Evolutionary conservation across 2,888 invertebrate species (phyloP).

Genomic region (Notocelia uddmanniana): DNA sequence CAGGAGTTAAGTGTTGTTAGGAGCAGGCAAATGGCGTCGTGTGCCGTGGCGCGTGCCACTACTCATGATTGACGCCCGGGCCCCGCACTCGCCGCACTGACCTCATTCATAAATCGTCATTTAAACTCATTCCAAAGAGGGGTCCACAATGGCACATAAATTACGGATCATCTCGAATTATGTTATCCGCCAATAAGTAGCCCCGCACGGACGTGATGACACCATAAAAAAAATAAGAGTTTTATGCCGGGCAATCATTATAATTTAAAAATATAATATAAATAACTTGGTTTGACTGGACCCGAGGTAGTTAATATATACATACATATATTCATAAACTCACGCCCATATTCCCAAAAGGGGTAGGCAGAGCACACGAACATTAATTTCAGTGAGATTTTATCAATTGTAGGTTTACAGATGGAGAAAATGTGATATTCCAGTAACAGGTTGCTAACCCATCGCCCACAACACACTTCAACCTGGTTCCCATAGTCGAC

Average conservation of each 20-base stretch:
- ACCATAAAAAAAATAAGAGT: slow-evolving; percentile 43
- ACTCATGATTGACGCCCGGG: slow-evolving; percentile 64
- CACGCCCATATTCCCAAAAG: too few relatives aligned
- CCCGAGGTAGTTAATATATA: slow-evolving; percentile 22
- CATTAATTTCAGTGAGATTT: too few relatives aligned
- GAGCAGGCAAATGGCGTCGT: slow-evolving; percentile 43
- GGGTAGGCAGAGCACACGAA: too few relatives aligned
- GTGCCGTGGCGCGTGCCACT: slow-evolving; percentile 57
- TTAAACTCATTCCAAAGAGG: slow-evolving; percentile 75
- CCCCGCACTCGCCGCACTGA: slow-evolving; percentile 75
- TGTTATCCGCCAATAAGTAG: slow-evolving; percentile 50
- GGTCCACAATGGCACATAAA: slow-evolving; percentile 66
- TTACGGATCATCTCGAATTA: slow-evolving; percentile 59
- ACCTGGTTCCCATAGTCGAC: too few relatives aligned
- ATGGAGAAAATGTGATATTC: too few relatives aligned
- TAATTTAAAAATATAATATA: slow-evolving; percentile 38
- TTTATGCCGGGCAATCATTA: slow-evolving; percentile 34
- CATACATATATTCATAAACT: too few relatives aligned
- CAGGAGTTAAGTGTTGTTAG: slow-evolving; percentile 46
- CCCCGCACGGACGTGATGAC: slow-evolving; percentile 46
- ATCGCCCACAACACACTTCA: too few relatives aligned
- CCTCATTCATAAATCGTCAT: slow-evolving; percentile 83
- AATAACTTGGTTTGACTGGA: slow-evolving; percentile 43
- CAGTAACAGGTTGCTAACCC: too few relatives aligned
- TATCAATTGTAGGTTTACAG: too few relatives aligned